A percentile compares a stretch with the other conserved stretches of the same genome.
Conservation (phyloP, 2,113 vertebrate genomes). For the Anthoscopus minutus region DNA sequence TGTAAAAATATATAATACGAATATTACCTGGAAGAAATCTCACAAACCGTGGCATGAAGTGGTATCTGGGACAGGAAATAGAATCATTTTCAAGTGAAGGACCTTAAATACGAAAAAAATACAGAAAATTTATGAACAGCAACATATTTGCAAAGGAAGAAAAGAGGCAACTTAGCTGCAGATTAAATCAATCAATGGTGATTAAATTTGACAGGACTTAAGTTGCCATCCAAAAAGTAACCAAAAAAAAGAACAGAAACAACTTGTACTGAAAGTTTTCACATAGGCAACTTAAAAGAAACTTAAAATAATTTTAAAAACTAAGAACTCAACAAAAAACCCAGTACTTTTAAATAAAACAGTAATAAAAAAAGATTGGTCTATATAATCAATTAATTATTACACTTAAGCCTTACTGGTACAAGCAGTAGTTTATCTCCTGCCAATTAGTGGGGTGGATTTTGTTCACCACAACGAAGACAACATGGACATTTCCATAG, state of each 20-base stretch:
- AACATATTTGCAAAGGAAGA: background rate
- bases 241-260: background rate
- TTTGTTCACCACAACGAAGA: background rate
- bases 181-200: background rate
- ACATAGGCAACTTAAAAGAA: background rate
- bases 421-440: background rate
- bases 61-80: slow-evolving; percentile 84
- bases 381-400: background rate
- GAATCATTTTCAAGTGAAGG: slow-evolving; percentile 77
- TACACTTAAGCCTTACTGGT: background rate
- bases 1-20: background rate
- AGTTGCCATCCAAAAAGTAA: background rate
- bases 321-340: background rate
- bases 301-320: background rate
- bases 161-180: background rate
- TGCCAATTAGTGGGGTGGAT: background rate
- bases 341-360: background rate
- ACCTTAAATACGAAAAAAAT: slow-evolving; percentile 67
- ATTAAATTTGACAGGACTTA: background rate
- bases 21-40: slow-evolving; percentile 90
- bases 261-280: background rate
- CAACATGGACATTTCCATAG: background rate
- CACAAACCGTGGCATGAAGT: slow-evolving; percentile 98
- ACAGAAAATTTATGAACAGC: background rate
- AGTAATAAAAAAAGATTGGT: background rate